Evolutionary conservation across 2,888 invertebrate species (phyloP).

Genomic region (Parnassius apollo): DNA sequence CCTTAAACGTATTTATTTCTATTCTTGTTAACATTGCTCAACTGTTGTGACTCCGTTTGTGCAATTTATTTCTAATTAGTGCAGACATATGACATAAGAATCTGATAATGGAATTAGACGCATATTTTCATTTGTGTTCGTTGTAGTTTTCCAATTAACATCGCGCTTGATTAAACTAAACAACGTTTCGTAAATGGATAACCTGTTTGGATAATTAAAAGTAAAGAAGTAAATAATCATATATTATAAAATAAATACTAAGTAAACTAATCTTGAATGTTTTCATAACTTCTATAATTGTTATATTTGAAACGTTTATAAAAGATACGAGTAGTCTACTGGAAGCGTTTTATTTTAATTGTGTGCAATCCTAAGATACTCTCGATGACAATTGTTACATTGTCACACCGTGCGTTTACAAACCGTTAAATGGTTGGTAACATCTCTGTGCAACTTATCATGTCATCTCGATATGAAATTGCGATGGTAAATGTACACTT

Average conservation of each 20-base stretch:
- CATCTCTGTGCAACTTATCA: conserved; percentile 34
- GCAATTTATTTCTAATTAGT: conserved; percentile 12
- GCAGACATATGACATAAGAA: neutral
- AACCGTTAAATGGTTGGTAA: conserved; percentile 3
- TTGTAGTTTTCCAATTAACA: neutral
- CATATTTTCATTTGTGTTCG: neutral
- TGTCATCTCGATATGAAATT: conserved; percentile 58
- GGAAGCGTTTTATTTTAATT: too few relatives aligned
- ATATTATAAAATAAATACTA: too few relatives aligned
- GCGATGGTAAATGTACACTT: conserved; percentile 43
- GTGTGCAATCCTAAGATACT: neutral
- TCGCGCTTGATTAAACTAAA: neutral
- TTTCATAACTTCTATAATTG: too few relatives aligned
- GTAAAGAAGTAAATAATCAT: too few relatives aligned
- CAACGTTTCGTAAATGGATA: too few relatives aligned
- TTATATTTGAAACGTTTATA: too few relatives aligned
- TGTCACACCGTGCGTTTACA: neutral
- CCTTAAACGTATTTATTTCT: conserved; percentile 44
- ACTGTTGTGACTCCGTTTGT: conserved; percentile 33
- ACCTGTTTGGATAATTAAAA: too few relatives aligned
- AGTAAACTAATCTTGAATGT: too few relatives aligned
- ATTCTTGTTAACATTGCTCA: conserved; percentile 53
- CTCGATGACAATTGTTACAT: neutral
- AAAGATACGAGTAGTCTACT: too few relatives aligned
- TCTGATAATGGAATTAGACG: neutral